Evolutionary conservation across 53 echinoderm and acorn worm species (phyloP), one percentile per base, ranked within the genome.

Genomic region (Patiria pectinifera): DNA sequence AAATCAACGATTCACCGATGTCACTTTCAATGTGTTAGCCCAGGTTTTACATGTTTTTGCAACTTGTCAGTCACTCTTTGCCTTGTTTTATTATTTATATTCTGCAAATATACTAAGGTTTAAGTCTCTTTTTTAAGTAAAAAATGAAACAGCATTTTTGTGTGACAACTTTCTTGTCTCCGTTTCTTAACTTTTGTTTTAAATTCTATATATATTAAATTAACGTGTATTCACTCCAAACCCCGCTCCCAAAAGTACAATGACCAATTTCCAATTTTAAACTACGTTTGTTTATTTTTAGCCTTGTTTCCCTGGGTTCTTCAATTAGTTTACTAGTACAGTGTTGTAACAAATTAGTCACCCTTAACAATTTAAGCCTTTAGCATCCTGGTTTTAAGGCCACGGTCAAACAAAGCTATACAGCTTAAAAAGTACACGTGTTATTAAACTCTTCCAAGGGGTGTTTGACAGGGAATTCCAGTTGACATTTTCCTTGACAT

Each of bases 331-430:
- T 87, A 53, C 48, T 71, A 43, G 15, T 46, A 15, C 19, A 10
- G 19, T 24, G 23, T 6, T 76, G 25, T 58, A 26, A 59, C 62
- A 43, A 44, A 77, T 78, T 87, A 78, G 76, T 87, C 77, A 87
- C 22, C 87, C 35, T 59, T 78, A 22, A 66, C 19, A 84, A 11
- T 66, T 66, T 53, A 63, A 63, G 62, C 66, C 14, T 63, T 71
- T 78, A 15, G 78, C 60, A 77, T 59, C 87, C 87, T 87, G 45
- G 18, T 13, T 49, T 71, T 48, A 15, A 87, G 72, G 87, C 87
- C 87, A 78, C 14, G 59, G 87, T 61, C 61, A 60, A 71, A 11
- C 48, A 47, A 77, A 83, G 58, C 83, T 58, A 53, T 83, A 14
- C 35, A 15, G 5, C 76, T 86, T 4, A 86, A 24, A 4, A 18